Evolutionary conservation across 2,888 invertebrate species (phyloP), one percentile per base, ranked within the genome.

Genomic region (Heliconius erato): DNA sequence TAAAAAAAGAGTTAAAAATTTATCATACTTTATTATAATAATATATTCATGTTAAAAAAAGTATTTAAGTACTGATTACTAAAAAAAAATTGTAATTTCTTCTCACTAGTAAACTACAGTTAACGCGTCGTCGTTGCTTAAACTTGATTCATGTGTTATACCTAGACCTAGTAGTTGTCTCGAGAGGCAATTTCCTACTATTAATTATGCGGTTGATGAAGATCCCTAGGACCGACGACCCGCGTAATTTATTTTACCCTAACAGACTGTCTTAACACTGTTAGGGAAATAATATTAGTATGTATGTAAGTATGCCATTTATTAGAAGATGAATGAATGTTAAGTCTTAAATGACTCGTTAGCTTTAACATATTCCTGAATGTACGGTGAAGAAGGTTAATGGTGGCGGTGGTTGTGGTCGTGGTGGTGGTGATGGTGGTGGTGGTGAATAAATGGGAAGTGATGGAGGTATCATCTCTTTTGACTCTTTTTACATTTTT

Each of bases 181-280:
- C 84, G 88, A 87, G 89, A 89, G 89, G 91, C 93, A 94, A 94
- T 95, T 94, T 94, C 93, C 94, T 90, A 87, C 86, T 89, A 89
- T 91, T 93, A 94, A 95, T 95, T 93, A 92, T 92, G 92, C 89
- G 91, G 91, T 88, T 90, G 92, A 93, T 92, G 94, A 92, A 92
- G 92, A 93, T 92, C 90, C 89, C 89, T 86, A 86, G 88, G 87
- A 86, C 86, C 88, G 89, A 90, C 90, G 91, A 90, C 90, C 90
- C 89, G 90, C 89, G 89, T 89, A 89, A 91, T 92, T 92, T 89
- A 90, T 90, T 89, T 91, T 87, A 81, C 83, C 80, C 77, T 76
- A 80, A 76, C 84, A 83, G 83, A 79, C 78, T 79, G 80, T 80
- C 82, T 82, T 79, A 82, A 81, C 74, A 68, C 63, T 71, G 80